Conservation (phyloP, 2,888 invertebrate genomes). For the Atrina japonica region DNA sequence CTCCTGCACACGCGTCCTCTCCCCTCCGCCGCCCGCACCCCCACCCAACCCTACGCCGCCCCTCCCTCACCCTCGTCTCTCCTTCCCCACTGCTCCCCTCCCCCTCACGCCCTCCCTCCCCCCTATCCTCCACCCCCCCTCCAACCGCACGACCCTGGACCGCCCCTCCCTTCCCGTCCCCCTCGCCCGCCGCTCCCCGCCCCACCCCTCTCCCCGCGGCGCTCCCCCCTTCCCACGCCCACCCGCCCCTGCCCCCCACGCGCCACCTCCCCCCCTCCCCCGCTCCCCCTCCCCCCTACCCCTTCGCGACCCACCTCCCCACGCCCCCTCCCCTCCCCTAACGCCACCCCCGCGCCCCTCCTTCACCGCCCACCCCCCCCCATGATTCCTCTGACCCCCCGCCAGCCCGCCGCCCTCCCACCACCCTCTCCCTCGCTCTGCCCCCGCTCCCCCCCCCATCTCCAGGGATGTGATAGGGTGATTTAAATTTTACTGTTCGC, state of each 20-base stretch:
- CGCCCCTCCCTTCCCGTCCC: slow-evolving; percentile 32
- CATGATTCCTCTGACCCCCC: too few species aligned
- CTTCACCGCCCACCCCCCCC: slow-evolving; percentile 36
- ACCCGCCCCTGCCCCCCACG: slow-evolving; percentile 24
- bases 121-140: slow-evolving; percentile 34
- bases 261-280: slow-evolving; percentile 22
- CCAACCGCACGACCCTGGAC: slow-evolving; percentile 27
- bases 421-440: too few species aligned
- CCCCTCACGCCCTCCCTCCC: too few species aligned
- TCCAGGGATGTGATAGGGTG: too few species aligned
- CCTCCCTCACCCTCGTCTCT: slow-evolving; percentile 25
- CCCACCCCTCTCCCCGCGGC: slow-evolving; percentile 22
- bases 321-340: slow-evolving; percentile 4
- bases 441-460: too few species aligned
- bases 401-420: too few species aligned
- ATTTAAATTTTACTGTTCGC: too few species aligned
- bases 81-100: slow-evolving; percentile 14
- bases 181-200: too few species aligned
- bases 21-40: slow-evolving; percentile 31
- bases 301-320: slow-evolving; percentile 10
- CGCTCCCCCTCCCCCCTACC: too few species aligned
- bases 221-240: slow-evolving; percentile 6
- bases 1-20: slow-evolving; percentile 12
- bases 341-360: slow-evolving; percentile 19
- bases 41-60: slow-evolving; percentile 1